A percentile compares a stretch with the other conserved stretches of the same genome.
phyloP scores from a whole-genome alignment of 2,888 invertebrate genomes.

The Euplagia quadripunctaria region DNA sequence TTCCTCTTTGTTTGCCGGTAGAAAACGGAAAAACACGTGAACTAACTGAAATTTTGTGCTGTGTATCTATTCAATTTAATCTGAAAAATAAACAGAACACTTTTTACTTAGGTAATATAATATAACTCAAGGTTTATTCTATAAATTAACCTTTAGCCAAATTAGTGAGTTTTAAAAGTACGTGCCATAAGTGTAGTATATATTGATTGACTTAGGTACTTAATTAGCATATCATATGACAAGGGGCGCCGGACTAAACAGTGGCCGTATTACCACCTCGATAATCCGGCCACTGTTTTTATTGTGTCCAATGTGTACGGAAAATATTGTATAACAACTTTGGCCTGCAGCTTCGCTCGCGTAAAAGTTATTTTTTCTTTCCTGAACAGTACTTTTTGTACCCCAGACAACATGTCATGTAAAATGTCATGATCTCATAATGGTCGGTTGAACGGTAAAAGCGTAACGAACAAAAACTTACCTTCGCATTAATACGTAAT shows the following conservation, averaged over 20 bases:
- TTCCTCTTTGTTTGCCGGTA: no score
- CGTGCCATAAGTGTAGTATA: neutral
- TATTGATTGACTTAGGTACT: no score
- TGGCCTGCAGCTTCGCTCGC: no score
- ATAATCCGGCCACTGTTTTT: neutral
- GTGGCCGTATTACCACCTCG: neutral
- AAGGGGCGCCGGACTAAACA: neutral
- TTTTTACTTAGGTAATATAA: neutral
- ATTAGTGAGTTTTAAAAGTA: neutral
- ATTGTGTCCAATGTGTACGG: neutral
- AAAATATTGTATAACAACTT: no score
- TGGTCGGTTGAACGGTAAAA: no score
- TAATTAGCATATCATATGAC: constrained; percentile 3
- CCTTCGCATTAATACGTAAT: no score
- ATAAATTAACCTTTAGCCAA: neutral
- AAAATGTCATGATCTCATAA: no score
- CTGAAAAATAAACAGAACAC: neutral
- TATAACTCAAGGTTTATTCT: neutral
- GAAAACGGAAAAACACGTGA: no score
- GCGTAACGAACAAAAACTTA: no score
- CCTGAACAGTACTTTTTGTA: no score
- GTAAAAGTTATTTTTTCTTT: no score
- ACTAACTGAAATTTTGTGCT: neutral
- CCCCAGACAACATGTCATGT: no score
- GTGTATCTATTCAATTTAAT: neutral